Evolutionary conservation across 2,113 vertebrate species (phyloP).

Genomic region (Hymenochirus boettgeri): DNA sequence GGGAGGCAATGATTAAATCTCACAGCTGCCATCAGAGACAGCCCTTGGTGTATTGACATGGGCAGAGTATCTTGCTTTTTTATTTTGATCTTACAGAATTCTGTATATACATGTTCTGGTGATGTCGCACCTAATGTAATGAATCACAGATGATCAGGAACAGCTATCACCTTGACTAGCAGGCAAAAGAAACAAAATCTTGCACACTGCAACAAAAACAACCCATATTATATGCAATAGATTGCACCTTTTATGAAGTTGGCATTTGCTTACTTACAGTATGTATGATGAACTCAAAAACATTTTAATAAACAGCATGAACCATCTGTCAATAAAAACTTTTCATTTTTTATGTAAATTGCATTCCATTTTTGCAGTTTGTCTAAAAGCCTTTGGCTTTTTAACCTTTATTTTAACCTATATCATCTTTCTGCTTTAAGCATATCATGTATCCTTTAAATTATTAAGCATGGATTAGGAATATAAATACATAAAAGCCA

Average conservation of each 20-base stretch:
- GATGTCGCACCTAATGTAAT: background rate
- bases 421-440: background rate
- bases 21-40: conserved; percentile 8
- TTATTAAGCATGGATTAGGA: conserved; percentile 1
- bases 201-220: background rate
- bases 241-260: background rate
- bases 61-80: conserved; percentile 3
- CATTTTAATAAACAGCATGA: background rate
- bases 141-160: background rate
- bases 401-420: background rate
- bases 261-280: background rate
- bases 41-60: conserved; percentile 14
- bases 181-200: background rate
- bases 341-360: background rate
- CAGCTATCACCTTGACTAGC: conserved; percentile 1
- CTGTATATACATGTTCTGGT: conserved; percentile 3
- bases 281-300: background rate
- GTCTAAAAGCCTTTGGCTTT: background rate
- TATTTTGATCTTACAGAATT: conserved; percentile 10
- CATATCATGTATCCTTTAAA: background rate
- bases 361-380: too few species aligned
- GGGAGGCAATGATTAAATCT: conserved; percentile 23
- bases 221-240: background rate
- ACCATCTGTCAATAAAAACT: background rate
- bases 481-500: conserved; percentile 3